phyloP scores from a whole-genome alignment of 2,888 invertebrate genomes.

The Drosophila mimica region DNA sequence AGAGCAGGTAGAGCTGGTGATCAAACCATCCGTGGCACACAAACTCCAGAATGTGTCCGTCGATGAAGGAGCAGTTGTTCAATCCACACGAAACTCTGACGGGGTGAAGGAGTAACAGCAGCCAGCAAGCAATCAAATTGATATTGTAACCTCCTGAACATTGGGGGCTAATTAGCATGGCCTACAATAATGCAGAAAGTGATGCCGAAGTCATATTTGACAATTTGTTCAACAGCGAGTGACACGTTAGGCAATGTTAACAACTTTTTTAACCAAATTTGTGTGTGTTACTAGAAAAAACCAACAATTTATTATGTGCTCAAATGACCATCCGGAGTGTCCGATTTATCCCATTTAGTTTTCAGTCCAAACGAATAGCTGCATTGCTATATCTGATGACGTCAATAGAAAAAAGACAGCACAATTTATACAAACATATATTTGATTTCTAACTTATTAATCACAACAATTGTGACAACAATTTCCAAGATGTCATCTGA shows the following conservation, averaged over 20 bases:
- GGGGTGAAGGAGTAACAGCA: conserved; percentile 43
- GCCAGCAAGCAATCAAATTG: conserved; percentile 53
- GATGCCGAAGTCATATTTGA: conserved; percentile 62
- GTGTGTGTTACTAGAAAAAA: background rate
- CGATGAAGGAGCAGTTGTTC: conserved; percentile 56
- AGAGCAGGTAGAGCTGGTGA: conserved; percentile 35
- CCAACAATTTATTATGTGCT: background rate
- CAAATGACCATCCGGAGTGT: background rate
- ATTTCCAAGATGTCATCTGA: background rate
- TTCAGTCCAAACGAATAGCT: background rate
- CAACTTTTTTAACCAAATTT: conserved; percentile 24
- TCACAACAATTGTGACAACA: background rate
- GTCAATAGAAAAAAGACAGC: background rate
- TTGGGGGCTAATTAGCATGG: conserved; percentile 67
- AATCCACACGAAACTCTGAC: conserved; percentile 7
- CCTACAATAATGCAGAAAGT: conserved; percentile 61
- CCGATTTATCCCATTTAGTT: conserved; percentile 2
- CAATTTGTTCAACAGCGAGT: conserved; percentile 53
- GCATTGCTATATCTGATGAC: background rate
- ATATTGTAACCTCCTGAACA: conserved; percentile 55
- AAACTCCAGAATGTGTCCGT: conserved; percentile 62
- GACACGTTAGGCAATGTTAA: conserved; percentile 46
- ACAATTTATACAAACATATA: background rate
- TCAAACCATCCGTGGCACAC: conserved; percentile 55
- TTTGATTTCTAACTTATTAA: background rate